Evolutionary conservation across 2,888 invertebrate genomes (phyloP), one percentile per base, ranked within the genome.

Genomic region (Ernsta delagoae): DNA sequence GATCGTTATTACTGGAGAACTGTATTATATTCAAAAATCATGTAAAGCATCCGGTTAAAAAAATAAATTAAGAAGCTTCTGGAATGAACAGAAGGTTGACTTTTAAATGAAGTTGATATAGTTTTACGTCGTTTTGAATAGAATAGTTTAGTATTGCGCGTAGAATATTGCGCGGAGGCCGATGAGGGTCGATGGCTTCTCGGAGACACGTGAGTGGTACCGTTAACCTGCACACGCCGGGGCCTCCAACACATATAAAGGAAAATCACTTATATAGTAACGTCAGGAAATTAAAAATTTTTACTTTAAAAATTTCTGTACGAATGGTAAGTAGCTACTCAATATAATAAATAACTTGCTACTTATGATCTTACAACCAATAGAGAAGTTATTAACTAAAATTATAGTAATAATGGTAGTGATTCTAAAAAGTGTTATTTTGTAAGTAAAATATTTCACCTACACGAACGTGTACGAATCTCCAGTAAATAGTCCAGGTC

Each of bases 161-260:
- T 88, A 88, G 87, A 89, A 89, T 87, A 88, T 85, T 84, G 89
- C 87, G 92, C 89, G 84, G 90, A 63, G 63, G 91, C 92, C 90
- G 88, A 79, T 74, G 85, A 89, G 91, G 92, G 92, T 92, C 92
- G 92, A 89, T 93, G 92, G 84, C 92, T 89, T 80, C 83, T 82
- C 79, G 82, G 86, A 87, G 91, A 90, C 92, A 92, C 92, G 92
- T 92, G 92, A 92, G 83, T 79, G 78, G 79, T 87, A 90, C 92
- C 92, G 92, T 93, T 93, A 93, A 80, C 80, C 80, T 86, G 86
- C 85, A 86, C 86, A 87, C 87, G 78, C 85, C 81, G 78, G 82
- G 79, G 85, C 83, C 83, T 82, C 82, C 24, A 83, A 85, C 85
- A 87, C 86, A 88, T 82, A 86, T 86, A 89, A 89, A 88, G 84